Evolutionary conservation across 2,888 invertebrate genomes (phyloP).

Genomic region (Lysandra coridon): DNA sequence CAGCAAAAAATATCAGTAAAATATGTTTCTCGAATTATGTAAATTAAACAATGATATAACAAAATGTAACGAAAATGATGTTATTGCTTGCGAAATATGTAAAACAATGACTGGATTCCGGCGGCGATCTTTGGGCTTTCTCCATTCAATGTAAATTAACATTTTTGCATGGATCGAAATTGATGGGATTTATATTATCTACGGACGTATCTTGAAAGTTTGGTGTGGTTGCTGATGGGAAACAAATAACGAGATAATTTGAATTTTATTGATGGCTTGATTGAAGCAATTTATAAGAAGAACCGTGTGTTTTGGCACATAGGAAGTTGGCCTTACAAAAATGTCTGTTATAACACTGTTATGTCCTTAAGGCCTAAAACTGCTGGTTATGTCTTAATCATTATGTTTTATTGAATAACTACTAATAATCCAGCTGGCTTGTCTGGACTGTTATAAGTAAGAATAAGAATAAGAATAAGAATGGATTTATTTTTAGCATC

Average conservation of each 20-base stretch:
- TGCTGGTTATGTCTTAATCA: too few species aligned
- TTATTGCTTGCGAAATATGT: constrained; percentile 15
- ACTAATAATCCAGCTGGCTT: background rate
- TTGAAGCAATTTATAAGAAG: background rate
- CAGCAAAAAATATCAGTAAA: too few species aligned
- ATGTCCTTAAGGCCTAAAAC: too few species aligned
- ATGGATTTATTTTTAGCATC: too few species aligned
- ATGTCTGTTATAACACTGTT: background rate
- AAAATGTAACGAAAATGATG: constrained; percentile 1
- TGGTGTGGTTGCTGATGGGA: background rate
- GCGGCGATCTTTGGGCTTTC: background rate
- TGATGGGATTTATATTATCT: constrained; percentile 19
- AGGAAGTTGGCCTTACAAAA: background rate
- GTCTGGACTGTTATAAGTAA: too few species aligned
- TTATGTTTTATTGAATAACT: background rate
- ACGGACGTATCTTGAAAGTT: constrained; percentile 1
- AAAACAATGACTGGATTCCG: background rate
- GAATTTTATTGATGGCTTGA: background rate
- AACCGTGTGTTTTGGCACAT: background rate
- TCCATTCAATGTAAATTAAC: constrained; percentile 22
- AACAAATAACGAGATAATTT: background rate
- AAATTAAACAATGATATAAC: background rate
- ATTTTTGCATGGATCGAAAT: constrained; percentile 24
- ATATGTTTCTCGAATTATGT: background rate
- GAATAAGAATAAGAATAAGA: too few species aligned